These are phyloP conservation scores for Pipa parva DNA, from an alignment of 2,113 vertebrate species.

Conservation along the genomic window DNA sequence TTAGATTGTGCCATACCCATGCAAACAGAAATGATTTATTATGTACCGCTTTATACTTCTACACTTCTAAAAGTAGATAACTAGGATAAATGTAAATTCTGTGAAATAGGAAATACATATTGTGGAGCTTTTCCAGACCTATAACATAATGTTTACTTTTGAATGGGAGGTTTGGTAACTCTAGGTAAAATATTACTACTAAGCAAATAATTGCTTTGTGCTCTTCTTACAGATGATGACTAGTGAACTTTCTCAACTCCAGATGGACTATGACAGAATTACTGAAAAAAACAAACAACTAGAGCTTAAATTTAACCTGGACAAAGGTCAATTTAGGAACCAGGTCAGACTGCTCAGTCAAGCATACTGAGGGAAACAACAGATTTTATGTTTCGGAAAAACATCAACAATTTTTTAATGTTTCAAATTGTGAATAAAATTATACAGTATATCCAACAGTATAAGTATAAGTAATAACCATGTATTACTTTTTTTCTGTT, in stretches of 20 bases:
- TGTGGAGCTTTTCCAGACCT: background rate
- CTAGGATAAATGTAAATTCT: too few relatives aligned
- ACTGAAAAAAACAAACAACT: constrained; percentile 56
- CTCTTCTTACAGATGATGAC: constrained; percentile 51
- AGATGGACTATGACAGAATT: constrained; percentile 54
- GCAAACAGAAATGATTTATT: too few relatives aligned
- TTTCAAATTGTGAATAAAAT: too few relatives aligned
- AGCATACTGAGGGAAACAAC: too few relatives aligned
- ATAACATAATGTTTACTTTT: background rate
- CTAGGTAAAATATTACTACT: background rate
- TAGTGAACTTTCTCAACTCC: constrained; percentile 62
- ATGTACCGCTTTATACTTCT: too few relatives aligned
- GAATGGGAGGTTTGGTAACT: background rate
- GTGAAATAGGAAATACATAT: too few relatives aligned
- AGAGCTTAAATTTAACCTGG: constrained; percentile 48
- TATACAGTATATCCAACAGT: too few relatives aligned
- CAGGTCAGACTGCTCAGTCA: constrained; percentile 57
- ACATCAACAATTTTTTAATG: too few relatives aligned
- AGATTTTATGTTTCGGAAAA: too few relatives aligned
- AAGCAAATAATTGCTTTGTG: constrained; percentile 6
- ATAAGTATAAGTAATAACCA: too few relatives aligned
- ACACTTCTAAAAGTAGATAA: too few relatives aligned
- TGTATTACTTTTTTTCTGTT: background rate
- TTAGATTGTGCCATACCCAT: too few relatives aligned
- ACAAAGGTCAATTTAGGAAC: constrained; percentile 54